Base-by-base conservation (phyloP, 2,797 vertebrate species). In the Cryptoprocta ferox region DNA sequence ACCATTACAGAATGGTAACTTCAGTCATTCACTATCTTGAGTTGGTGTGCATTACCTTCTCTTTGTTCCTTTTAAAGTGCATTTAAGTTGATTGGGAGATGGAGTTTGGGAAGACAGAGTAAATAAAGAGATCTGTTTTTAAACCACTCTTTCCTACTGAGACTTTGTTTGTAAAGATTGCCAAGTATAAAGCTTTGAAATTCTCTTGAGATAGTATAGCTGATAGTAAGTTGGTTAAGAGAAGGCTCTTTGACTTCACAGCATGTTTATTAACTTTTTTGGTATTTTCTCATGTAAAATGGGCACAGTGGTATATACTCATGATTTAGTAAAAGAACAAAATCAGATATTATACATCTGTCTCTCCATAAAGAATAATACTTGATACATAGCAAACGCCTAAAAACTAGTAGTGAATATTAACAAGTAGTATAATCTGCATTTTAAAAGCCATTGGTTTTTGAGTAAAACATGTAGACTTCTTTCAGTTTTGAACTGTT, bases 401-500 rank as follows among this genome's bases (percentile, higher is more conserved):
- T 7, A 48, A 13, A 75, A 84, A 6, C 35, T 35, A 2, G 35
- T 83, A 68, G 32, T 84, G 37, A 61, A 75, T 93, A 39, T 80
- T 84, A 78, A 12, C 13, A 66, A 13, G 8, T 53, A 82, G 30
- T 73, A 30, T 85, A 56, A 87, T 53, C 42, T 90, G 10, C 13
- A 75, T 59, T 59, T 24, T 91, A 78, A 92, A 90, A 87, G 5
- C 9, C 21, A 59, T 59, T 59, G 53, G 56, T 59, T 59, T 59
- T 24, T 24, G 56, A 91, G 63, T 88, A 61, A 45, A 92, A 80
- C 39, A 19, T 90, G 0, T 66, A 50, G 75, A 19, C 14, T 0
- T 32, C 4, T 83, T 95, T 89, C 35, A 66, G 63, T 92, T 94
- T 86, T 96, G 65, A 59, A 59, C 78, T 70, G 30, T 91, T 81